Percentiles rank a stretch among this genome's conserved stretches.
These are phyloP conservation scores for Fregata magnificens DNA, from an alignment of 2,113 vertebrate species.

Conservation along the genomic window DNA sequence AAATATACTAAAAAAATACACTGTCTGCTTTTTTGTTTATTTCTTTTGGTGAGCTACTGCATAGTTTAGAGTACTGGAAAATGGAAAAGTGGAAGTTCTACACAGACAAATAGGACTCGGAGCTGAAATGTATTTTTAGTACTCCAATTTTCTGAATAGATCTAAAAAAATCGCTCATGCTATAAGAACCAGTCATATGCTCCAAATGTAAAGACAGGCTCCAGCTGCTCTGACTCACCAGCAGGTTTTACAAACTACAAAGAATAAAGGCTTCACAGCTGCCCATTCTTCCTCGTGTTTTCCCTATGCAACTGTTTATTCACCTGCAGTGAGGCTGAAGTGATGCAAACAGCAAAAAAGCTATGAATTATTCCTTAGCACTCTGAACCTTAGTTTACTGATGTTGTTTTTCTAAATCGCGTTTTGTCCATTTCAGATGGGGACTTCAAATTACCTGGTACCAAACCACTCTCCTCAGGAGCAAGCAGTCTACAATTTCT, in stretches of 20 bases:
- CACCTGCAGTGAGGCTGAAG: not conserved
- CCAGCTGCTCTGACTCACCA: not conserved
- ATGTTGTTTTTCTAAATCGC: not conserved
- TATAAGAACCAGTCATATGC: not conserved
- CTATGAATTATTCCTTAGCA: not conserved
- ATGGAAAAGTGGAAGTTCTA: not conserved
- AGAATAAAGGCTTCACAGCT: not conserved
- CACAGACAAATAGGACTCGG: not conserved
- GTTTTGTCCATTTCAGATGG: not conserved
- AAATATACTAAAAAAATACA: not conserved
- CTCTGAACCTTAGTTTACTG: not conserved
- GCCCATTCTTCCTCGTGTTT: not conserved
- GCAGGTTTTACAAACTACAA: not conserved
- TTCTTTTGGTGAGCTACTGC: not conserved
- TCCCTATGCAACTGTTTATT: not conserved
- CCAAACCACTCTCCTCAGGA: not conserved
- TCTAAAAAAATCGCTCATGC: not conserved
- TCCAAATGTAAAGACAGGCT: not conserved
- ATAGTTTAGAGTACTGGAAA: not conserved
- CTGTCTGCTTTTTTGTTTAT: not conserved
- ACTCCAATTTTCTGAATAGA: not conserved
- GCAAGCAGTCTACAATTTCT: not conserved
- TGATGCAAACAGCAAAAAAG: not conserved
- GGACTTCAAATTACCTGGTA: not conserved
- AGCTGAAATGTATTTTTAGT: not conserved